Base-by-base conservation (phyloP, 2,113 vertebrate species). In the Psilopsiagon aurifrons region DNA sequence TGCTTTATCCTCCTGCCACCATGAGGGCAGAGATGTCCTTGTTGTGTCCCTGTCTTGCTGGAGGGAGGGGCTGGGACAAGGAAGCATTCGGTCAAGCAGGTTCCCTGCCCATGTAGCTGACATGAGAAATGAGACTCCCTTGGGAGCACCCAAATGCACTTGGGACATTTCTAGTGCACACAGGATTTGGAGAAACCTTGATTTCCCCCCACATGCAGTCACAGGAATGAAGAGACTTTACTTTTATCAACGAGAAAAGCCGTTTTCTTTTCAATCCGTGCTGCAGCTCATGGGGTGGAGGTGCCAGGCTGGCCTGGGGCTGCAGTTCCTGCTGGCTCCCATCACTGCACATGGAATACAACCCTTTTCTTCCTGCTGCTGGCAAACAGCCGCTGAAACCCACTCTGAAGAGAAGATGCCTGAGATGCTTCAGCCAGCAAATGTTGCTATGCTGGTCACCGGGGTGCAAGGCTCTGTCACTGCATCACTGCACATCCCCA, bases 371-470 rank as follows among this genome's bases (percentile, higher is more conserved):
- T 74, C 60, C 70, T 67, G 55, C 60, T 7, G 4, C 55, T 82
- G 69, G 55, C 83, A 83, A 74, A 62, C 4, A 79, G 81, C 85
- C 69, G 31, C 84, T 75, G 77, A 90, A 91, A 88, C 35, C 54
- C 71, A 25, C 74, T 68, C 60, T 75, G 62, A 54, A 84, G 49
- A 83, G 18, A 39, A 69, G 86, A 90, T 63, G 59, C 68, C 49
- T 35, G 54, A 51, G 80, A 78, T 81, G 60, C 68, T 83, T 94
- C 77, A 70, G 41, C 51, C 54, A 63, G 64, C 37, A 70, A 67
- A 41, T 1, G 0, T 25, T 52, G 52, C 75, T 68, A 4, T 0
- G 0, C 5, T 57, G 77, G 60, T 18, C 60, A 51, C 35, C 2
- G 4, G 6, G 20, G 25, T 13, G 8, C 39, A 29, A 64, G 67